phyloP scores from a whole-genome alignment of 2,113 vertebrate genomes.

The Lagopus leucura region DNA sequence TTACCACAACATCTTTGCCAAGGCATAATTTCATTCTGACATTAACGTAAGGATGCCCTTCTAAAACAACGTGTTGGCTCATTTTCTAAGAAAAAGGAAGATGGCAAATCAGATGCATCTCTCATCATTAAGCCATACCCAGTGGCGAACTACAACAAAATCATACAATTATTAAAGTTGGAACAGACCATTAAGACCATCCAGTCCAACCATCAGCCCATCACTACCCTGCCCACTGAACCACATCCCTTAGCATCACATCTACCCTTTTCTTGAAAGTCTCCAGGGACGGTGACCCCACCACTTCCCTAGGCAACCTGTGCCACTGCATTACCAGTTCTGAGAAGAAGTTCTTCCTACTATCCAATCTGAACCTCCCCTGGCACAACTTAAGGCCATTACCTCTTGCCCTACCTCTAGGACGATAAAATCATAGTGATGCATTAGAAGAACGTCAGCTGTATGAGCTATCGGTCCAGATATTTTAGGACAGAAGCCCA shows the following conservation, averaged over 20 bases:
- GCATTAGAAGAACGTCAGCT: background rate
- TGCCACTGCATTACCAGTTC: too few relatives aligned
- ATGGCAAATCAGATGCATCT: background rate
- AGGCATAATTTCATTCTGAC: background rate
- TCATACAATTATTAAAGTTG: background rate
- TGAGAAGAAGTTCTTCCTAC: too few relatives aligned
- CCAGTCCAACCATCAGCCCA: too few relatives aligned
- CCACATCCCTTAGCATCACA: too few relatives aligned
- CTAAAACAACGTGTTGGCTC: background rate
- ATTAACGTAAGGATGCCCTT: background rate
- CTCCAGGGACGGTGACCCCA: too few relatives aligned
- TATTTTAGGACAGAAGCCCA: background rate
- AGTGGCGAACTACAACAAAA: background rate
- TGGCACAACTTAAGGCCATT: too few relatives aligned
- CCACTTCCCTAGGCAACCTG: too few relatives aligned
- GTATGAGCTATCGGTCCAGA: background rate
- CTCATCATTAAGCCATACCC: background rate
- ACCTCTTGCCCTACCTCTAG: too few relatives aligned
- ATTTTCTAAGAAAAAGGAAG: background rate
- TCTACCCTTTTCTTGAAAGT: too few relatives aligned
- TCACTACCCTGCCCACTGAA: too few relatives aligned
- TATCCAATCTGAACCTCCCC: too few relatives aligned
- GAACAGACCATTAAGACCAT: too few relatives aligned
- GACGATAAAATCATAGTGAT: background rate
- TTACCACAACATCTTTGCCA: background rate